A percentile compares a stretch with the other conserved stretches of the same genome.
phyloP scores from a whole-genome alignment of 2,797 vertebrate genomes.

The Jordanella pulchra region DNA sequence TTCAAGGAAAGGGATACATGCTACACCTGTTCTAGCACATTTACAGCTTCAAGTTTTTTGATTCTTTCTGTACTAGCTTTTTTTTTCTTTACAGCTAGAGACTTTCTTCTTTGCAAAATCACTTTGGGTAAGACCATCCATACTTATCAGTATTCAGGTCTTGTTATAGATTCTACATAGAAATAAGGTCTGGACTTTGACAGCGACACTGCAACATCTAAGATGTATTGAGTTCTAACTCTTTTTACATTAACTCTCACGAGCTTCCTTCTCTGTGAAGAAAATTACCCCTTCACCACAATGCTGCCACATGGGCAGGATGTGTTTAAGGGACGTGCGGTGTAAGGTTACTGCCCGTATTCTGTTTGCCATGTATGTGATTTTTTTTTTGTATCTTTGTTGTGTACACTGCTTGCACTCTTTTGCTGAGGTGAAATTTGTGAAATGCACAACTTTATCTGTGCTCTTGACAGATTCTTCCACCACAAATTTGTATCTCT shows the following conservation, averaged over 20 bases:
- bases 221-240: neutral
- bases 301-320: neutral
- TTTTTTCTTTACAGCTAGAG: neutral
- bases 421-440: neutral
- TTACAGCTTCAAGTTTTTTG: neutral
- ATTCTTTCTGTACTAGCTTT: neutral
- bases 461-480: neutral
- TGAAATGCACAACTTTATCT: neutral
- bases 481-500: neutral
- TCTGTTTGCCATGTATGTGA: too few species aligned
- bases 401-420: neutral
- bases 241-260: neutral
- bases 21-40: too few species aligned
- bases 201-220: neutral
- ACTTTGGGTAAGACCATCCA: neutral
- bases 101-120: neutral
- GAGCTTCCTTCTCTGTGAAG: neutral
- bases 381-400: too few species aligned
- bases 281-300: neutral
- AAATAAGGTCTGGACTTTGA: neutral
- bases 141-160: neutral
- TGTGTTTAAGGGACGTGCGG: too few species aligned
- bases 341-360: too few species aligned
- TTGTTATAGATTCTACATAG: neutral
- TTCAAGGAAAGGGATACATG: neutral